phyloP scores from a whole-genome alignment of 2,888 invertebrate species.

The Nysson spinosus region DNA sequence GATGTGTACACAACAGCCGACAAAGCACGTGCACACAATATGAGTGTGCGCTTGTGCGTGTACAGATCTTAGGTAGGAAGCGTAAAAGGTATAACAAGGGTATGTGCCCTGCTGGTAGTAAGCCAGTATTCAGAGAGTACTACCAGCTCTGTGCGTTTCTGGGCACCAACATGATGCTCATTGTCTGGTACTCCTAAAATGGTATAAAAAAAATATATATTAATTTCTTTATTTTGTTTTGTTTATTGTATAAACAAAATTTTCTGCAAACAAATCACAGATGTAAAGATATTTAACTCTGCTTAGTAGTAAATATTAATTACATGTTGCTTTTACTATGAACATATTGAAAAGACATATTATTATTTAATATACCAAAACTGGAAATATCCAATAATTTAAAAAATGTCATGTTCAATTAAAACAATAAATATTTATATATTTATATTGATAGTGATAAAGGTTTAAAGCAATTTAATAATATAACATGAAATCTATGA shows the following conservation, averaged over 20 bases:
- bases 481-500: too few relatives aligned
- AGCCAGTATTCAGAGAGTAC: conserved; percentile 64
- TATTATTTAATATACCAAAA: too few relatives aligned
- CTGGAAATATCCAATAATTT: too few relatives aligned
- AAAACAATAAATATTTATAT: too few relatives aligned
- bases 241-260: too few relatives aligned
- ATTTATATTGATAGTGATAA: too few relatives aligned
- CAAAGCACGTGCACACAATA: conserved; percentile 56
- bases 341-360: too few relatives aligned
- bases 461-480: too few relatives aligned
- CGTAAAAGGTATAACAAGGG: conserved; percentile 55
- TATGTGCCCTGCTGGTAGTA: conserved; percentile 58
- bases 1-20: conserved; percentile 58
- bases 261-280: neutral
- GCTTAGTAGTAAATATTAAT: too few relatives aligned
- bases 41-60: conserved; percentile 58
- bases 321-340: too few relatives aligned
- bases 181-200: conserved; percentile 66
- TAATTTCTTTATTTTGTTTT: neutral
- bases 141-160: conserved; percentile 66
- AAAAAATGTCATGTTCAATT: too few relatives aligned
- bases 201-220: conserved; percentile 10
- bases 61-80: conserved; percentile 59
- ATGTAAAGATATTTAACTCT: neutral
- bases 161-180: conserved; percentile 68